phyloP scores from a whole-genome alignment of 2,888 invertebrate species.

The Oxycera nigricornis region DNA sequence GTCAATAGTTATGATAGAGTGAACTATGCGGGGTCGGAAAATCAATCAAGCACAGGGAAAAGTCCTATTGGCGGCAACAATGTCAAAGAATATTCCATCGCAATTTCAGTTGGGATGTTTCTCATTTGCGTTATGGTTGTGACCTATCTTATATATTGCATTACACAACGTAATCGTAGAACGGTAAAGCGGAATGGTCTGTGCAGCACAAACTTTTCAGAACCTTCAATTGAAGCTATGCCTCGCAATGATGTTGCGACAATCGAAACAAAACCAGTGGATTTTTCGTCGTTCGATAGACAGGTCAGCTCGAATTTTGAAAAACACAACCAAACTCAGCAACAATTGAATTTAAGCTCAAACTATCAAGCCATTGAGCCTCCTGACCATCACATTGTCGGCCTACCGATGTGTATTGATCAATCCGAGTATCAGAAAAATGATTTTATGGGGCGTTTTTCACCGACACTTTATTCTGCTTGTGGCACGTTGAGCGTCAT shows the following conservation, averaged over 20 bases:
- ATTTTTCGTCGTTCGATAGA: not conserved
- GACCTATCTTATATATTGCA: slow-evolving; percentile 46
- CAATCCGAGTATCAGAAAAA: slow-evolving; percentile 9
- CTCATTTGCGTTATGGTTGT: slow-evolving; percentile 45
- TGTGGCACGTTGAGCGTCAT: slow-evolving; percentile 47
- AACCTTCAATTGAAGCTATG: slow-evolving; percentile 62
- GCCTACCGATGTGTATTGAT: slow-evolving; percentile 57
- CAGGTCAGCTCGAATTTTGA: not conserved
- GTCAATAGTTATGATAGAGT: not conserved
- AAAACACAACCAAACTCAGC: slow-evolving; percentile 12
- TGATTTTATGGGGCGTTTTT: not conserved
- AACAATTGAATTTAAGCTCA: slow-evolving; percentile 36
- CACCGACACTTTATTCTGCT: slow-evolving; percentile 33
- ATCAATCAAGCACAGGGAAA: slow-evolving; percentile 3
- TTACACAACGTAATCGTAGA: slow-evolving; percentile 38
- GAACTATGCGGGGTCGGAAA: slow-evolving; percentile 1
- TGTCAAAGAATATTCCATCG: slow-evolving; percentile 48
- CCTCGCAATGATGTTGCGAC: not conserved
- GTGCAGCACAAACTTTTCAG: not conserved
- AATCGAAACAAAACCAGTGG: not conserved
- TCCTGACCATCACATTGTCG: slow-evolving; percentile 61
- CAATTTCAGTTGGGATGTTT: slow-evolving; percentile 47
- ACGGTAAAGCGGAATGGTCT: slow-evolving; percentile 54
- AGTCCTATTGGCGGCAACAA: not conserved
- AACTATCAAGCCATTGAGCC: slow-evolving; percentile 54